Percentiles rank a stretch among this genome's conserved stretches.
Evolutionary conservation across 2,797 vertebrate species (phyloP).

Genomic region (Mus caroli): DNA sequence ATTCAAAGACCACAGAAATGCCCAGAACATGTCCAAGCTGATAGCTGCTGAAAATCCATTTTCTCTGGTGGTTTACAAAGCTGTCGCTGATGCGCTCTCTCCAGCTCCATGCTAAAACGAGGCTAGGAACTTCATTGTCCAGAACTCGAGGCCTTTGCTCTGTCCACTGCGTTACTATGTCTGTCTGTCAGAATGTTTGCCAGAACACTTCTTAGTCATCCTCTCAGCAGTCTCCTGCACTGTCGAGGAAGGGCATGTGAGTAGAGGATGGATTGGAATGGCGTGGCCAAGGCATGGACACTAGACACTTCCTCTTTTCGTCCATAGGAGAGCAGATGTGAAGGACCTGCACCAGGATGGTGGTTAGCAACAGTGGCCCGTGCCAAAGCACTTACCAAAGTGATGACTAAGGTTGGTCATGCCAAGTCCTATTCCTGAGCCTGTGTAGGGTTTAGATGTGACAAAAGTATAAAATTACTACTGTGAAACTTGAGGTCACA

Average conservation of each 20-base stretch:
- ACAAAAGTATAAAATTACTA: conserved; percentile 56
- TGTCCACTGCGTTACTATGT: conserved; percentile 76
- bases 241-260: conserved; percentile 65
- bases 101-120: conserved; percentile 60
- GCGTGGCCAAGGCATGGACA: conserved; percentile 81
- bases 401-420: conserved; percentile 83
- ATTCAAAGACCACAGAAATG: conserved; percentile 54
- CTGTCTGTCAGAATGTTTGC: conserved; percentile 77
- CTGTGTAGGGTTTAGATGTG: conserved; percentile 74
- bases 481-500: conserved; percentile 14
- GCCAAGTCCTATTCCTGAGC: conserved; percentile 78
- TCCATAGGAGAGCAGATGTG: conserved; percentile 83
- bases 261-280: conserved; percentile 77
- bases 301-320: conserved; percentile 85
- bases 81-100: conserved; percentile 45
- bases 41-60: conserved; percentile 36
- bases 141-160: conserved; percentile 62
- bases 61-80: conserved; percentile 63
- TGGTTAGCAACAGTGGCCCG: conserved; percentile 84
- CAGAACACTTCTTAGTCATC: conserved; percentile 59
- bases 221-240: conserved; percentile 70
- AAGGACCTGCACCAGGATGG: conserved; percentile 84
- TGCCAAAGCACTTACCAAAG: conserved; percentile 83
- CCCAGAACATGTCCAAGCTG: conserved; percentile 58
- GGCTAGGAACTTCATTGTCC: conserved; percentile 66